These are phyloP conservation scores for Xenopus petersii DNA, from an alignment of 2,797 vertebrate species.

Conservation along the genomic window DNA sequence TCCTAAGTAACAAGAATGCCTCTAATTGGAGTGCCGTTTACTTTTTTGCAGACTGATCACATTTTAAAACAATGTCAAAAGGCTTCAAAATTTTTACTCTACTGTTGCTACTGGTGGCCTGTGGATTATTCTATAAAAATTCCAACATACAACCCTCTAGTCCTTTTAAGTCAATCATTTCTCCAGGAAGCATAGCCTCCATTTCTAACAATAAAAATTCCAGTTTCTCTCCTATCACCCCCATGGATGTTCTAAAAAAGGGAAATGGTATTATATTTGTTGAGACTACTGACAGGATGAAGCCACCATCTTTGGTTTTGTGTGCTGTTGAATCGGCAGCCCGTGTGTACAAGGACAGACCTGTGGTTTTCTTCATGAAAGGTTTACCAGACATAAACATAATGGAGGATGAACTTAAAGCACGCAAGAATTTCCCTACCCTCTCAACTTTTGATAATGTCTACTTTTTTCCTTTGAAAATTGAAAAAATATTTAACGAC, in stretches of 20 bases:
- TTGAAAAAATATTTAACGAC: conserved; percentile 64
- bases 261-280: conserved; percentile 66
- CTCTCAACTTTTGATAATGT: conserved; percentile 67
- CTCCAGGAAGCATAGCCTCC: too few relatives aligned
- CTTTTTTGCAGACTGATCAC: too few relatives aligned
- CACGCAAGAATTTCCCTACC: conserved; percentile 55
- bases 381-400: conserved; percentile 52
- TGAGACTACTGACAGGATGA: conserved; percentile 63
- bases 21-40: too few relatives aligned
- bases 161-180: too few relatives aligned
- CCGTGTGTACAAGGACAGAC: conserved; percentile 58
- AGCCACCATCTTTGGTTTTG: conserved; percentile 59
- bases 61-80: too few relatives aligned
- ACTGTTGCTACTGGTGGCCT: too few relatives aligned
- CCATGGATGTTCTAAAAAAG: conserved; percentile 53
- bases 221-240: conserved; percentile 15
- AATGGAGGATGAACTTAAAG: conserved; percentile 37
- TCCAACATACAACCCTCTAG: too few relatives aligned
- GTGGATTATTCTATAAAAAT: too few relatives aligned
- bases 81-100: too few relatives aligned
- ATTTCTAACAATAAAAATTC: too few relatives aligned
- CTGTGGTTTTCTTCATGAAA: conserved; percentile 66
- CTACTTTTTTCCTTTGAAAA: conserved; percentile 66
- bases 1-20: too few relatives aligned
- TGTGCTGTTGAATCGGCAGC: conserved; percentile 71